phyloP scores from a whole-genome alignment of 1,140 invertebrate genomes.

The Sitodiplosis mosellana region DNA sequence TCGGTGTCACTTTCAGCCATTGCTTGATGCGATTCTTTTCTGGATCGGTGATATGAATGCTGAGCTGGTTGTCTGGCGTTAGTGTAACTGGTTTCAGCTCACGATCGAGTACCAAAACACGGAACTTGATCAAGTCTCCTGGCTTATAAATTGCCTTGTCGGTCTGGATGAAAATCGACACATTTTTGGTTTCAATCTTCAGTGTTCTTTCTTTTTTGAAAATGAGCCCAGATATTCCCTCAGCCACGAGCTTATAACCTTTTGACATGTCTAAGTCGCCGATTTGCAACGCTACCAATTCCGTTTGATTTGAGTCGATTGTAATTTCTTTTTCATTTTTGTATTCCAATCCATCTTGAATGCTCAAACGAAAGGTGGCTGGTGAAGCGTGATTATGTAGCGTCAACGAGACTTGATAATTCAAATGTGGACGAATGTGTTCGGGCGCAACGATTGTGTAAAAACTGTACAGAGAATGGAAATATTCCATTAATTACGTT shows the following conservation, averaged over 20 bases:
- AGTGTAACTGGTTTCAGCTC: conserved; percentile 42
- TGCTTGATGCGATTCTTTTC: conserved; percentile 41
- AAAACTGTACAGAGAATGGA: too few relatives aligned
- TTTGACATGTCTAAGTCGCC: conserved; percentile 54
- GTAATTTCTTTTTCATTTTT: conserved; percentile 45
- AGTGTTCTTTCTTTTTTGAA: conserved; percentile 56
- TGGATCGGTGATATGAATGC: conserved; percentile 7
- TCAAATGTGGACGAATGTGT: conserved; percentile 60
- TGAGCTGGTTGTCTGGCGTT: not conserved
- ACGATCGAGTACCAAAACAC: conserved; percentile 62
- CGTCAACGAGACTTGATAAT: conserved; percentile 64
- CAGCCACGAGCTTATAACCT: conserved; percentile 52
- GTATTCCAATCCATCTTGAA: conserved; percentile 45
- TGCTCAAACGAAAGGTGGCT: conserved; percentile 41
- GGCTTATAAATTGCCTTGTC: conserved; percentile 90
- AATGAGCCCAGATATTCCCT: conserved; percentile 47
- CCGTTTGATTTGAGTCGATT: conserved; percentile 46
- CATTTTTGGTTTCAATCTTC: conserved; percentile 64
- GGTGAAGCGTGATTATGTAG: conserved; percentile 36
- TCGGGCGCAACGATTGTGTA: conserved; percentile 66
- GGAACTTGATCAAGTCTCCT: conserved; percentile 62
- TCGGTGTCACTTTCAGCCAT: conserved; percentile 46
- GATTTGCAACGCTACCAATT: conserved; percentile 44
- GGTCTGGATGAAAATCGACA: conserved; percentile 82
- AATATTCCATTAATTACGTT: too few relatives aligned